These are phyloP conservation scores for Abramis brama DNA, from an alignment of 2,113 vertebrate species.

Conservation along the genomic window DNA sequence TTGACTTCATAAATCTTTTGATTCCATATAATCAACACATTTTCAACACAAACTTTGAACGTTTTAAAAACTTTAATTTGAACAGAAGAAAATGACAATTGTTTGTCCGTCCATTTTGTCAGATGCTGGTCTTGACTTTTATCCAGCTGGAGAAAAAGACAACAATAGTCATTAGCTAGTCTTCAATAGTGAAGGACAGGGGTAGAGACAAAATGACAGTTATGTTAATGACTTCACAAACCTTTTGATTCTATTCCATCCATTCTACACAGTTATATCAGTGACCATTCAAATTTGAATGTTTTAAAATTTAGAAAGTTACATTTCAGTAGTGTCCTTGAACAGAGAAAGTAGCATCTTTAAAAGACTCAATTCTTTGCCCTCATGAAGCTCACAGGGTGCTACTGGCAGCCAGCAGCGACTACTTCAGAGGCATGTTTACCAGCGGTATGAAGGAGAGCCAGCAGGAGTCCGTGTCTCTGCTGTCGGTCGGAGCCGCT, in stretches of 20 bases:
- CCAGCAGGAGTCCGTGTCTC: slow-evolving; percentile 66
- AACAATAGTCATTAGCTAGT: neutral
- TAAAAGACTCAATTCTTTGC: neutral
- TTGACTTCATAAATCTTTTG: too few species aligned
- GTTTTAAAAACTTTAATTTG: neutral
- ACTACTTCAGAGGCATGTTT: slow-evolving; percentile 91
- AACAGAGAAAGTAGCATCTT: too few species aligned
- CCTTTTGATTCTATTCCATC: neutral
- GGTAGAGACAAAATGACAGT: too few species aligned
- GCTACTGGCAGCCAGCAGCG: slow-evolving; percentile 85
- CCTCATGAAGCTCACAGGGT: slow-evolving; percentile 81
- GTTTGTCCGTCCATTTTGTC: neutral
- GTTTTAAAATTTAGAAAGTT: neutral
- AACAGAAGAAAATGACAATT: neutral
- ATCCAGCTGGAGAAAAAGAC: neutral
- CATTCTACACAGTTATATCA: neutral
- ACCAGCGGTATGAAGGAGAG: slow-evolving; percentile 88
- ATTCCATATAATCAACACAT: neutral
- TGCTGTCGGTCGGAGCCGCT: slow-evolving; percentile 68
- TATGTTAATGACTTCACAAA: neutral
- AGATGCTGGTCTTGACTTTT: neutral
- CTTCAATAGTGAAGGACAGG: neutral
- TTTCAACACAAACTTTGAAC: neutral
- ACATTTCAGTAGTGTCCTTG: neutral
- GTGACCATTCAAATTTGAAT: neutral